These are phyloP conservation scores for Pedetes capensis DNA, from an alignment of 2,113 vertebrate species.

Conservation along the genomic window DNA sequence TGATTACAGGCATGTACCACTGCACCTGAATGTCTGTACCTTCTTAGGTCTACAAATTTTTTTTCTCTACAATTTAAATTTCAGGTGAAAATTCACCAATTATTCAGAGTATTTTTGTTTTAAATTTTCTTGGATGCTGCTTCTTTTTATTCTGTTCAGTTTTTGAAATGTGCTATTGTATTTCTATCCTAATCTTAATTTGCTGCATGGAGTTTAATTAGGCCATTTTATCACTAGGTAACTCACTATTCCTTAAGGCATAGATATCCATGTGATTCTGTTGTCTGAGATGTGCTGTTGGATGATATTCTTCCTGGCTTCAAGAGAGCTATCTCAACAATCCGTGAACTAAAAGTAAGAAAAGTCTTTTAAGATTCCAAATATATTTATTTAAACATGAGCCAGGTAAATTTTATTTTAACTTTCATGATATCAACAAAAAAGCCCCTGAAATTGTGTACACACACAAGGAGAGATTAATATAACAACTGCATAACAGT, in stretches of 20 bases:
- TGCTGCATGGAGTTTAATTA: neutral
- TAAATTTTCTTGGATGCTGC: neutral
- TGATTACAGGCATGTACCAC: too few species aligned
- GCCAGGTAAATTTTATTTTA: slow-evolving; percentile 30
- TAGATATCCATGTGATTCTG: neutral
- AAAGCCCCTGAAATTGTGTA: neutral
- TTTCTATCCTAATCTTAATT: neutral
- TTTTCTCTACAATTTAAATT: neutral
- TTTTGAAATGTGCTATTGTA: neutral
- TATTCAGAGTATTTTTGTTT: neutral
- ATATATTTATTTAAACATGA: neutral
- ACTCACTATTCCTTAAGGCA: neutral
- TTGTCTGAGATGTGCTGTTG: neutral
- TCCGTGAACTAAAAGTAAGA: neutral
- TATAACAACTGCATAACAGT: neutral
- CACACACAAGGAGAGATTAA: neutral
- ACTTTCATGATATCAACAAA: neutral
- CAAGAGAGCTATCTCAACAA: neutral
- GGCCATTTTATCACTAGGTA: neutral
- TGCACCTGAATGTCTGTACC: too few species aligned
- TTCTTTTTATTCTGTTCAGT: neutral
- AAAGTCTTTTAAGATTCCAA: neutral
- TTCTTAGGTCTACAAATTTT: neutral
- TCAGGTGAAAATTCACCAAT: neutral
- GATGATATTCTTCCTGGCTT: neutral